Base-by-base conservation (phyloP, 2,888 invertebrate genomes). In the Lochmaea capreae region DNA sequence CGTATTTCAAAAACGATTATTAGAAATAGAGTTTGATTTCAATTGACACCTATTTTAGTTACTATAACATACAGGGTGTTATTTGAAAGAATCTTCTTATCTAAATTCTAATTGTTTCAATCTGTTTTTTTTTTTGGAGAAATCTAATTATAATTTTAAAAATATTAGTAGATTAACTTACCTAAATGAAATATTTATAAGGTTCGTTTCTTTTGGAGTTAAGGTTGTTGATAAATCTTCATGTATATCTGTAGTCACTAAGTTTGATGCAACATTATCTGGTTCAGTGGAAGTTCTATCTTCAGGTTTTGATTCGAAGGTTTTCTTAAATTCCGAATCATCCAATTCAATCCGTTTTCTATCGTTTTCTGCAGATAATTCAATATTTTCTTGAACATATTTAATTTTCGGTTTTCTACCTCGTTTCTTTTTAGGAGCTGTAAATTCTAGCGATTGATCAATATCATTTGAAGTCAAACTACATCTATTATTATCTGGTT, bases 361-460 rank as follows among this genome's bases (percentile, higher is more conserved):
- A 46, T 65, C 33, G 11, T 14, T 39, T 16, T 33, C 42, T n/a
- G n/a, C 16, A 22, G 22, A 2, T 63, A 42, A 4, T 33, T 69
- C 33, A 26, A 22, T 46, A 14, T 43, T 14, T 42, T 59, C 61
- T 33, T 59, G 33, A 16, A 33, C 22, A 18, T 0, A 0, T 9
- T 52, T 33, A 42, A n/a, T 16, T n/a, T 62, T 52, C 10, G 42
- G 43, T 63, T 71, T 65, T 33, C 54, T 65, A 18, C 49, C 71
- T n/a, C 59, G n/a, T 16, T 46, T 58, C 9, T 57, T 71, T 33
- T 18, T 63, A 52, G 16, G 59, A 9, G 8, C 33, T 33, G 33
- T 33, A 33, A 8, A 33, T 33, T 33, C 61, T 9, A 10, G 11
- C 8, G 18, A 18, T 33, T 39, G 9, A 61, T 9, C 33, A 16